phyloP scores from a whole-genome alignment of 2,113 vertebrate genomes.

The Chloroceryle aenea region DNA sequence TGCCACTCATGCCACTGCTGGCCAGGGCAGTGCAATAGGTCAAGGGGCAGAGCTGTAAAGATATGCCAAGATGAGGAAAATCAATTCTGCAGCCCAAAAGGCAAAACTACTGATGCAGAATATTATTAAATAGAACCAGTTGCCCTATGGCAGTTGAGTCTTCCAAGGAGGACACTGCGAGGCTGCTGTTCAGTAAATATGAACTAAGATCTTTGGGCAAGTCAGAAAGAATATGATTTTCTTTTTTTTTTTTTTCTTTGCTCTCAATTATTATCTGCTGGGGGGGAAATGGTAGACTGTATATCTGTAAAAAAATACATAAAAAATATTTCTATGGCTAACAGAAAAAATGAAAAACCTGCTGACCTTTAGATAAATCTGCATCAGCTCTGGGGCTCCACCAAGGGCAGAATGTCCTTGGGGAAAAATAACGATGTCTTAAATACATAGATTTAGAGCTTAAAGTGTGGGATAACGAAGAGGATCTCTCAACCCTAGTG shows the following conservation, averaged over 20 bases:
- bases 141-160: neutral
- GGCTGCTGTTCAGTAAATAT: neutral
- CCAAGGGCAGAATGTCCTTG: neutral
- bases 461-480: neutral
- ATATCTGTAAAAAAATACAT: neutral
- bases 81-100: conserved; percentile 6
- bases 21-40: neutral
- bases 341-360: neutral
- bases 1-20: neutral
- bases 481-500: neutral
- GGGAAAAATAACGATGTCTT: neutral
- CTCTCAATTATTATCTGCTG: neutral
- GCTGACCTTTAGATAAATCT: neutral
- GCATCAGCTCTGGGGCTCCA: neutral
- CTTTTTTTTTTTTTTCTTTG: neutral
- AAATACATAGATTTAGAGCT: neutral
- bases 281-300: rapidly evolving
- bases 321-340: neutral
- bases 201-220: neutral
- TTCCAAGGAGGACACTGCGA: neutral
- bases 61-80: neutral
- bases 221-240: neutral
- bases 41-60: neutral
- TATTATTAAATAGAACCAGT: conserved; percentile 40
- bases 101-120: conserved; percentile 24